Evolutionary conservation across 2,888 invertebrate species (phyloP), one percentile per base, ranked within the genome.

Genomic region (Metallyticus violacea): DNA sequence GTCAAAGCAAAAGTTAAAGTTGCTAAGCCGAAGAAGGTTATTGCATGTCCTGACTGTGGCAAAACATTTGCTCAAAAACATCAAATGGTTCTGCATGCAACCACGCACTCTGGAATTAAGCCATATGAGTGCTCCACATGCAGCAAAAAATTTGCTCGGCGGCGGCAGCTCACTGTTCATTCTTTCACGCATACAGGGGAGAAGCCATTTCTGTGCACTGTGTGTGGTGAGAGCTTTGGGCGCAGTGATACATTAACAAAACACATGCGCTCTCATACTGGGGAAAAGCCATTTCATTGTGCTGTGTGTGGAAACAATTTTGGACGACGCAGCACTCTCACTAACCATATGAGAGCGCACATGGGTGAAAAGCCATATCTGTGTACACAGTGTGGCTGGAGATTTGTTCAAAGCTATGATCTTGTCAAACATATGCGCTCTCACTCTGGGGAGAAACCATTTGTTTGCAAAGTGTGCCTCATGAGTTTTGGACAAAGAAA

Each of bases 291-390:
- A 5, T 86, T 86, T 26, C 76, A 79, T 25, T 86, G 86, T 84
- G 86, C 83, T 15, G 28, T 90, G 40, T 92, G 91, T 88, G 88
- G 88, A 7, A 91, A 91, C 88, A 89, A 89, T 80, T 91, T 91
- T 88, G 88, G 88, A 2, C 91, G 90, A 88, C 90, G 90, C 0
- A 91, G 91, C 88, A 90, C 90, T 87, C 88, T 92, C n/a, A 89
- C 90, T 1, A 91, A 91, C 87, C 92, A 92, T 86, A 91, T 91
- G 90, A 91, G 91, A 88, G 90, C 90, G 86, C 92, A 92, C 88
- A 91, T 91, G 1, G 92, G 91, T 4, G 91, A 91, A 88, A 91
- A 90, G 87, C 92, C 92, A 0, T 90, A 90, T 88, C 89, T 91
- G 28, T 92, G 92, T 88, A 90, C 91, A 76, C 86, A 89, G 25